Evolutionary conservation across 1,140 invertebrate genomes (phyloP).

Genomic region (Zelostemma sp.): DNA sequence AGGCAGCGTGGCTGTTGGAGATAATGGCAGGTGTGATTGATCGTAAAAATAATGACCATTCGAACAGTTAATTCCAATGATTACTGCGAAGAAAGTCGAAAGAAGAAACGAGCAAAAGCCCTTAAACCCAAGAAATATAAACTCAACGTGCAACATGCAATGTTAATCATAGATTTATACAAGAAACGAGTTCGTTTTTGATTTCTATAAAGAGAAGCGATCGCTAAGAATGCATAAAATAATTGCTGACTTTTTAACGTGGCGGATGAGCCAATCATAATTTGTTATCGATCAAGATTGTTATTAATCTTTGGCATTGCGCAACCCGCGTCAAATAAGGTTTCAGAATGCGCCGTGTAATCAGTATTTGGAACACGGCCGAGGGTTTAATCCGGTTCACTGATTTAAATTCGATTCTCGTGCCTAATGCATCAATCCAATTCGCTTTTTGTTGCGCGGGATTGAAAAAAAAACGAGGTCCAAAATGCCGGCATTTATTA

Average conservation of each 20-base stretch:
- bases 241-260: slow-evolving; percentile 10
- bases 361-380: slow-evolving; percentile 45
- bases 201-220: too few relatives aligned
- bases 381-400: slow-evolving; percentile 44
- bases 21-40: slow-evolving; percentile 64
- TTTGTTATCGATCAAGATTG: slow-evolving; percentile 46
- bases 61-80: slow-evolving; percentile 16
- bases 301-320: slow-evolving; percentile 51
- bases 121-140: slow-evolving; percentile 8
- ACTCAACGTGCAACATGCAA: neutral
- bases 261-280: slow-evolving; percentile 11
- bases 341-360: slow-evolving; percentile 12
- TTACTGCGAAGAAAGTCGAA: slow-evolving; percentile 21
- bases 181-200: too few relatives aligned
- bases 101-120: slow-evolving; percentile 22
- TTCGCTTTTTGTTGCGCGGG: slow-evolving; percentile 12
- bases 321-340: slow-evolving; percentile 27
- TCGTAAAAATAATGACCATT: slow-evolving; percentile 64
- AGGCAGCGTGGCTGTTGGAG: slow-evolving; percentile 56
- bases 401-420: slow-evolving; percentile 34
- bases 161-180: too few relatives aligned
- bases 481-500: neutral
- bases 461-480: neutral
- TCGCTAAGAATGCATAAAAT: too few relatives aligned
- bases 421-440: slow-evolving; percentile 25